These are phyloP conservation scores for Pteropus alecto DNA, from an alignment of 2,113 vertebrate species.

Conservation along the genomic window DNA sequence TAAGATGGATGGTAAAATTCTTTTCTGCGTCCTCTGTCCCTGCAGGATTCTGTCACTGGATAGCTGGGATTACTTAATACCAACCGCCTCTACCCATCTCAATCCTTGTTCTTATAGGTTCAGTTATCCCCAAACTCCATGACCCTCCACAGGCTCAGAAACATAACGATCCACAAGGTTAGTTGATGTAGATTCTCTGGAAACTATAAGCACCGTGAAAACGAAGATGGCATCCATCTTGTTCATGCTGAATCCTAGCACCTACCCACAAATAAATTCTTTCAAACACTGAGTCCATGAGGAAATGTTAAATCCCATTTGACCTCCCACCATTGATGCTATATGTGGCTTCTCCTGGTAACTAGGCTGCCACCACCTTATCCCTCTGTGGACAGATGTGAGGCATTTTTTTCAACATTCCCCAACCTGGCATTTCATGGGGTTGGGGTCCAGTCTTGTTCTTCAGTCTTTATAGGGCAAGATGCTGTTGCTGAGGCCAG, in stretches of 20 bases:
- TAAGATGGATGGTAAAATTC: neutral
- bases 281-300: neutral
- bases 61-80: neutral
- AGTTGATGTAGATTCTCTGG: neutral
- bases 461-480: neutral
- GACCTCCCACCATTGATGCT: neutral
- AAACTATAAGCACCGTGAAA: neutral
- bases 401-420: neutral
- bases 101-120: neutral
- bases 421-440: neutral
- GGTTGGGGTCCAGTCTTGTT: neutral
- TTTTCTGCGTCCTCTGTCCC: neutral
- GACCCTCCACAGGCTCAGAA: neutral
- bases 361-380: neutral
- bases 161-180: neutral
- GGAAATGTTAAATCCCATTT: neutral
- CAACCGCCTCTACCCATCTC: neutral
- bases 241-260: neutral
- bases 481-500: neutral
- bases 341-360: neutral
- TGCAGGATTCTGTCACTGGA: neutral
- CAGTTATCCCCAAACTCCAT: neutral
- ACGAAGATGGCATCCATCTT: neutral
- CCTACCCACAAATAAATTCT: neutral
- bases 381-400: neutral